Base-by-base conservation (phyloP, 1,140 invertebrate species). In the Cotesia typhae region DNA sequence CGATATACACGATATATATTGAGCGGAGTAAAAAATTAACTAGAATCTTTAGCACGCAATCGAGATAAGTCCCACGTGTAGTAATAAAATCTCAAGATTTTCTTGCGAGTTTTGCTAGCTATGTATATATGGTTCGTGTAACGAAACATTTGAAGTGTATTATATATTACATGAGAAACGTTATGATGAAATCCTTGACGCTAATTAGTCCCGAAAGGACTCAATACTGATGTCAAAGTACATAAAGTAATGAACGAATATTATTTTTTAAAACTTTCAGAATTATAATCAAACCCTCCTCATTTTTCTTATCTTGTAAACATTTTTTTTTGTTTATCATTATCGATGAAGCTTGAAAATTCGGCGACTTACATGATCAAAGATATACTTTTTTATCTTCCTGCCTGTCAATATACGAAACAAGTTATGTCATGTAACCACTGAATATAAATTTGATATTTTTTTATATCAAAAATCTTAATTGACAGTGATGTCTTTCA, bases 121-220 rank as follows among this genome's bases (percentile, higher is more conserved):
- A 59, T 59, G 4, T 20, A 17, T 20, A 59, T 59, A 35, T 20
- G 17, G 4, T 59, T 20, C 57, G 14, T 20, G 20, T 20, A 28
- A 17, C 17, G 17, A 17, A 17, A 17, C 17, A 0, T 17, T 17
- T 17, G 5, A 9, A 28, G 57, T 28, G 28, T 53, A 35, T 51
- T 66, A 10, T 55, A 71, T 47, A 60, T 57, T 57, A 28, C 6
- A 53, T 3, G 38, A 65, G 51, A 4, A 70, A 20, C 12, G 41
- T 12, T 59, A 28, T 59, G 57, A 59, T 59, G 57, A 59, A 59
- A 59, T 59, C 57, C 6, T 59, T 71, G 70, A 71, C 60, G 61
- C 53, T 71, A 71, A 65, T 71, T 65, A 65, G 41, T 65, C 35
- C 61, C 60, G 60, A 71, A 71, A 71, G 70, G 36, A 65, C 61